These are phyloP conservation scores for Meleagris gallopavo DNA, from an alignment of 2,113 vertebrate genomes.

Conservation along the genomic window DNA sequence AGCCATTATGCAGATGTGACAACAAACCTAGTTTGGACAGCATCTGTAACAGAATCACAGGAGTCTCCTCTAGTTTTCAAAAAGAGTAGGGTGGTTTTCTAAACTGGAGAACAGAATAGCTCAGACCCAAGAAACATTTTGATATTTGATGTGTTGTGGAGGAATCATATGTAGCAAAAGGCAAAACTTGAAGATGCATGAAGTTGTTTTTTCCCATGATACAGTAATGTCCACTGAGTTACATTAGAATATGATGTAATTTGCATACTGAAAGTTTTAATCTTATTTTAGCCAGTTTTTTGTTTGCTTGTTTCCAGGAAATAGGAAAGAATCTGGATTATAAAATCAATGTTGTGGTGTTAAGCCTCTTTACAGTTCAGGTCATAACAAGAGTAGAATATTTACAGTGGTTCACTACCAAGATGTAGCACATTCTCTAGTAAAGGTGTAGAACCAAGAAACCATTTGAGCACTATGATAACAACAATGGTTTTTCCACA, in stretches of 20 bases:
- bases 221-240: not conserved
- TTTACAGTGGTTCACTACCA: not conserved
- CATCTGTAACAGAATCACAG: not conserved
- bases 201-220: not conserved
- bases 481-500: not conserved
- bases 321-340: not conserved
- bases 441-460: not conserved
- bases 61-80: not conserved
- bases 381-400: not conserved
- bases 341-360: not conserved
- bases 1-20: not conserved
- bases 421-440: not conserved
- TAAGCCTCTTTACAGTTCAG: not conserved
- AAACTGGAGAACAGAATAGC: not conserved
- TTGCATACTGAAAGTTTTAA: not conserved
- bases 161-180: not conserved
- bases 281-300: not conserved
- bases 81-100: not conserved
- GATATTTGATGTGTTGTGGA: not conserved
- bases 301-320: not conserved
- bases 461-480: not conserved
- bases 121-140: not conserved
- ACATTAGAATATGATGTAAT: not conserved
- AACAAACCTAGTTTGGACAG: not conserved
- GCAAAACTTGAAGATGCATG: not conserved